Evolutionary conservation across 2,797 vertebrate genomes (phyloP), one percentile per base, ranked within the genome.

Genomic region (Poeciliopsis paucimaculata): DNA sequence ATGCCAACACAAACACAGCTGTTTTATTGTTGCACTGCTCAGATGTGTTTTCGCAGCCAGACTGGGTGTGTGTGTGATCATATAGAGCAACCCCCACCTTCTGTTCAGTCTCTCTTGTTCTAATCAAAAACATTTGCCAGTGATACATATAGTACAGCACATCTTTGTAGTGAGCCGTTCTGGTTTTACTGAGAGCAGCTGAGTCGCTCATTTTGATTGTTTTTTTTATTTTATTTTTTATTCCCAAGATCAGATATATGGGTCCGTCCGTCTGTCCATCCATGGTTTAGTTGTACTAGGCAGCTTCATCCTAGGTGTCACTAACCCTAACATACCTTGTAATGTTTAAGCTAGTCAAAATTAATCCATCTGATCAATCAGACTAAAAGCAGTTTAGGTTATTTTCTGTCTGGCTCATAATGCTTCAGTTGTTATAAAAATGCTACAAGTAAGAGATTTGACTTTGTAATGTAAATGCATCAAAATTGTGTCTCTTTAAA

Each of bases 1-100:
- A 84, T 92, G 94, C 95, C 93, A 96, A 96, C 93, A 95, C 94
- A 96, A 96, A 96, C 96, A 96, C 95, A 96, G 95, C 94, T 96
- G 95, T 96, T 96, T 95, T 95, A 96, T 96, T 95, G 95, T 96
- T 93, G 92, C 88, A 66, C 92, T 92, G 95, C 94, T 95, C 95
- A 95, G 94, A 95, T 95, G 94, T 93, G 93, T 89, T 93, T 95
- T 94, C 93, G 91, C 87, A 89, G 92, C 94, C 95, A 95, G 94
- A 94, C 89, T 72, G 84, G 39, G 79, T 78, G 86, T 43, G 78
- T 73, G 84, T 55, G 84, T n/a, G 75, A 86, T 89, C 81, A 86
- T 85, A 82, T 81, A 82, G 81, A 86, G 77, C 72, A 82, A 93
- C 92, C 94, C 75, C 91, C 87, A 90, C 94, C 90, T 92, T 93